These are phyloP conservation scores for Glaucomys volans DNA, from an alignment of 2,113 vertebrate species.

Conservation along the genomic window DNA sequence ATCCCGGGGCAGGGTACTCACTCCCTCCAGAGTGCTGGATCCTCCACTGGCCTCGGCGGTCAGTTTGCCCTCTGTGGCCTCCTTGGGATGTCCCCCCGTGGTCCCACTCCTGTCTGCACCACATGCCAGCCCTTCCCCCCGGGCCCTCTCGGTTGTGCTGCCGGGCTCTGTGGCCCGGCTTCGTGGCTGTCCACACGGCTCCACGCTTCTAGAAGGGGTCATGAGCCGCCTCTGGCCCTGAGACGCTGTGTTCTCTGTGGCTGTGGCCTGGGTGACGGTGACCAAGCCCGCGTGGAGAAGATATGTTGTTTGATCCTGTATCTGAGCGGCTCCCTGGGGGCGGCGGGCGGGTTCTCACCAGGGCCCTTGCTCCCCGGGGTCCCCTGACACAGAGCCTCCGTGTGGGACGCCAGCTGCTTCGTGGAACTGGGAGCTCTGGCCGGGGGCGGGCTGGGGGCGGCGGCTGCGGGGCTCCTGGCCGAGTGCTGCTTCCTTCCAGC, in stretches of 20 bases:
- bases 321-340: neutral
- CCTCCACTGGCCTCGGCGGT: neutral
- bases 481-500: no score
- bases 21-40: accelerated
- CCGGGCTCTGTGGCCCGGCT: no score
- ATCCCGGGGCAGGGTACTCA: accelerated
- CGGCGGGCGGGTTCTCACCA: neutral
- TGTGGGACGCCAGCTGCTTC: neutral
- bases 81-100: accelerated
- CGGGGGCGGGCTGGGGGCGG: neutral
- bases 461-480: accelerated
- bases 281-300: neutral
- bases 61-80: neutral
- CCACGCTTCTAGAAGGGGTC: no score
- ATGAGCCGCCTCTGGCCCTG: no score
- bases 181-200: no score
- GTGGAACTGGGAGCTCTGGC: neutral
- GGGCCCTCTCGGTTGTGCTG: no score
- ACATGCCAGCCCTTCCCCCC: no score
- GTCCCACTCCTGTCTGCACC: neutral
- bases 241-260: neutral
- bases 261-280: neutral
- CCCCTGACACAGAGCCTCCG: neutral
- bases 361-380: neutral
- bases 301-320: neutral